These are phyloP conservation scores for Bombus polaris DNA, from an alignment of 1,140 invertebrate genomes.

Conservation along the genomic window DNA sequence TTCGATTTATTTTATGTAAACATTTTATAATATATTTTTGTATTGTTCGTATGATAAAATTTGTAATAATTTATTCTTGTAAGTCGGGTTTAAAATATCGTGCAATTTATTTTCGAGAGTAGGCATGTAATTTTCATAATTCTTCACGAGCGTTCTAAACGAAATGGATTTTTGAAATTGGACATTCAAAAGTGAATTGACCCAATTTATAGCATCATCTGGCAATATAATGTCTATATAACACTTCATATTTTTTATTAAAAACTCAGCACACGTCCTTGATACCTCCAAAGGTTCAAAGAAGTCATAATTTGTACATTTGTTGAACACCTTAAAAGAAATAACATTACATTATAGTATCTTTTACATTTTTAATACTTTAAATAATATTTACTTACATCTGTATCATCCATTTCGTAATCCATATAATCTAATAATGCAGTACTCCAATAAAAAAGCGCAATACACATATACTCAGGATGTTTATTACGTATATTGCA, in stretches of 20 bases:
- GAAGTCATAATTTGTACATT: conserved; percentile 74
- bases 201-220: conserved; percentile 44
- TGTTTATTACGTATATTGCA: conserved; percentile 37
- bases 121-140: conserved; percentile 62
- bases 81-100: conserved; percentile 70
- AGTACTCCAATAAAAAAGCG: conserved; percentile 73
- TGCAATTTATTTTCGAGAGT: conserved; percentile 55
- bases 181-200: conserved; percentile 56
- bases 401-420: conserved; percentile 77
- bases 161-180: conserved; percentile 45
- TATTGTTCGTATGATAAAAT: conserved; percentile 64
- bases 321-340: conserved; percentile 77
- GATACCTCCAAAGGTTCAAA: conserved; percentile 73
- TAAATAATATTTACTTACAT: conserved; percentile 61
- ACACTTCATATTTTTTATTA: conserved; percentile 49
- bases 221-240: conserved; percentile 52
- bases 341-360: conserved; percentile 10
- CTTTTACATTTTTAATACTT: background rate
- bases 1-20: conserved; percentile 11
- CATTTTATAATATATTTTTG: background rate
- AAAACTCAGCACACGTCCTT: conserved; percentile 56
- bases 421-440: conserved; percentile 63
- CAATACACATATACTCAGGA: conserved; percentile 51
- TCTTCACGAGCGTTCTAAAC: conserved; percentile 56
- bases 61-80: conserved; percentile 72